Conservation (phyloP, 2,797 vertebrate species). For the Discoglossus pictus region DNA sequence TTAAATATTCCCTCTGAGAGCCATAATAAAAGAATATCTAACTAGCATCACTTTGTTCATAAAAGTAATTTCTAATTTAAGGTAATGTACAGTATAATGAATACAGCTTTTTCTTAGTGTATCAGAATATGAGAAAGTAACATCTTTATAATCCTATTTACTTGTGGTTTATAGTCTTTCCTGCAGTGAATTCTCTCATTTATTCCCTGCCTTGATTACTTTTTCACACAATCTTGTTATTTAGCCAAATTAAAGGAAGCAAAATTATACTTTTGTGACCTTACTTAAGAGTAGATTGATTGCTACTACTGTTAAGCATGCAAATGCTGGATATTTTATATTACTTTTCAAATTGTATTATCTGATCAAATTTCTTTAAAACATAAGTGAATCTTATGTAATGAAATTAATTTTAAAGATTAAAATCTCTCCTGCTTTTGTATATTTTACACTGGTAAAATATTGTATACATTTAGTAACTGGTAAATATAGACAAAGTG, state of each 20-base stretch:
- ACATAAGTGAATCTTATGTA: too few species aligned
- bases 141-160: slow-evolving; percentile 21
- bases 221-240: slow-evolving; percentile 28
- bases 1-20: slow-evolving; percentile 35
- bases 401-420: too few species aligned
- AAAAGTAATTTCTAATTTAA: slow-evolving; percentile 44
- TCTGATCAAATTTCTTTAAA: too few species aligned
- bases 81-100: slow-evolving; percentile 38
- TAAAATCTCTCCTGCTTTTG: too few species aligned
- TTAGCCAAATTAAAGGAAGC: slow-evolving; percentile 18
- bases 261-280: slow-evolving; percentile 1
- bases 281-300: slow-evolving; percentile 14
- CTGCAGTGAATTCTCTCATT: slow-evolving; percentile 29
- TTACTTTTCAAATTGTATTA: too few species aligned
- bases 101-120: slow-evolving; percentile 15
- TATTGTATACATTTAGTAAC: too few species aligned
- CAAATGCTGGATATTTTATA: too few species aligned
- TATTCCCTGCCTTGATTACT: slow-evolving; percentile 12
- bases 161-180: slow-evolving; percentile 26
- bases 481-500: too few species aligned
- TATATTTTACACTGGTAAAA: too few species aligned
- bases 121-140: slow-evolving; percentile 33
- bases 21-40: slow-evolving; percentile 19
- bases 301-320: not conserved
- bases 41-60: slow-evolving; percentile 29